Base-by-base conservation (phyloP, 1,140 invertebrate genomes). In the Neodiprion fabricii region DNA sequence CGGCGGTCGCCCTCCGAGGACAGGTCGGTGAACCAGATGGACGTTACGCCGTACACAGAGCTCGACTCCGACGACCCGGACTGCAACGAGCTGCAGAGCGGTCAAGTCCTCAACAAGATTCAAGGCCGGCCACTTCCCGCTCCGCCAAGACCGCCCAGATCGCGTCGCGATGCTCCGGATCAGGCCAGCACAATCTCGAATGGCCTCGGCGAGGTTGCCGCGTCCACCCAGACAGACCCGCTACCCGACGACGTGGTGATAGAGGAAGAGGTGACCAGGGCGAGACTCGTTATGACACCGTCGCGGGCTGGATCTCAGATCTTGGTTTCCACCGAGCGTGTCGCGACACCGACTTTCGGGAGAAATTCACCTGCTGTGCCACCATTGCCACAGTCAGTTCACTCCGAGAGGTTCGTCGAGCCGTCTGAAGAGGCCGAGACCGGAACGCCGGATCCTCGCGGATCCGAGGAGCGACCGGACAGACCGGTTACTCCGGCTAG, bases 141-240 rank as follows among this genome's bases (percentile, higher is more conserved):
- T 10, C 95, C 95, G 0, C 95, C 95, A 8, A 87, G 94, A 69
- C 95, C 95, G 53, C 94, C 94, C 0, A 88, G 94, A 80, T 85
- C 88, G 82, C 84, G 87, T 71, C 90, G 79, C 74, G 77, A 82
- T 14, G 53, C 72, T 49, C 7, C 17, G 28, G n/a, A 78, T 80
- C 21, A 80, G 77, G 76, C 72, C 80, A 85, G 76, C 82, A 80
- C n/a, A 71, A 79, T 17, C 75, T 21, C 74, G 53, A 83, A 86
- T 73, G 81, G 84, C 77, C 75, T 89, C 48, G 79, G 91, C 66
- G 93, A 95, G 86, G 91, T 92, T 23, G 93, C 93, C 78, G 91
- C 94, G 3, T 94, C 93, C 1, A 95, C 94, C 0, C 95, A 96
- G 86, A 96, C 95, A 0, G 95, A 96, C 85, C 93, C 94, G 0